phyloP scores from a whole-genome alignment of 2,888 invertebrate species.

The Drosophila hamatofila region DNA sequence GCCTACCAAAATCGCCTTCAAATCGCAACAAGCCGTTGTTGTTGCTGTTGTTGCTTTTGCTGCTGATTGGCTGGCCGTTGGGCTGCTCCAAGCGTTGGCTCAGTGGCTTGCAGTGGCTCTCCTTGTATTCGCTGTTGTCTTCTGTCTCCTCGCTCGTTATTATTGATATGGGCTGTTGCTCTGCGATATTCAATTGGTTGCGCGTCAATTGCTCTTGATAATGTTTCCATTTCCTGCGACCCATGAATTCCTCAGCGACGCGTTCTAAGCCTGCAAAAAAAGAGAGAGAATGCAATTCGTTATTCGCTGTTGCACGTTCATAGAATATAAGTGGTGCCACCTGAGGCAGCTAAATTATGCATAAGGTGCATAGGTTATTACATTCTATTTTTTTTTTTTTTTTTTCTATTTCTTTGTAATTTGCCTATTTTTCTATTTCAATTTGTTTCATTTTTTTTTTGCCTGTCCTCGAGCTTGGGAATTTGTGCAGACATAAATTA shows the following conservation, averaged over 20 bases:
- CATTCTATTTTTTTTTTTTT: constrained; percentile 1
- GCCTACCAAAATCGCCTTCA: constrained; percentile 66
- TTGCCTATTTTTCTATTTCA: constrained; percentile 40
- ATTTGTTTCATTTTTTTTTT: constrained; percentile 14
- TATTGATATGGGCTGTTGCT: constrained; percentile 78
- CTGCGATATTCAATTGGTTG: constrained; percentile 85
- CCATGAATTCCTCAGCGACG: constrained; percentile 98
- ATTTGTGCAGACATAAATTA: constrained; percentile 70
- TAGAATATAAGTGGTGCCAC: constrained; percentile 12
- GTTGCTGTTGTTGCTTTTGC: constrained; percentile 9
- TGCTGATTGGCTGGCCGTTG: constrained; percentile 42
- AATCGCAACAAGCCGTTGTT: constrained; percentile 44
- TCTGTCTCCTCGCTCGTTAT: constrained; percentile 39
- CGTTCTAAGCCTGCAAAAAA: constrained; percentile 93
- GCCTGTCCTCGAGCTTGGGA: constrained; percentile 57
- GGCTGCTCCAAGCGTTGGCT: constrained; percentile 71
- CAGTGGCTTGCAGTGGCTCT: constrained; percentile 64
- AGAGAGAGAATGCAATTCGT: neutral
- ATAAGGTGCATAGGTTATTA: constrained; percentile 42
- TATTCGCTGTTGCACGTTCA: constrained; percentile 3
- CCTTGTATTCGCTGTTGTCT: constrained; percentile 36
- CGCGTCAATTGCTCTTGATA: constrained; percentile 92
- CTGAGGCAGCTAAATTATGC: constrained; percentile 40
- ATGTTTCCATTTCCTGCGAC: constrained; percentile 97
- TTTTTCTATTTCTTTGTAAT: constrained; percentile 38